phyloP scores from a whole-genome alignment of 2,113 vertebrate species.

The Gopherus evgoodei region DNA sequence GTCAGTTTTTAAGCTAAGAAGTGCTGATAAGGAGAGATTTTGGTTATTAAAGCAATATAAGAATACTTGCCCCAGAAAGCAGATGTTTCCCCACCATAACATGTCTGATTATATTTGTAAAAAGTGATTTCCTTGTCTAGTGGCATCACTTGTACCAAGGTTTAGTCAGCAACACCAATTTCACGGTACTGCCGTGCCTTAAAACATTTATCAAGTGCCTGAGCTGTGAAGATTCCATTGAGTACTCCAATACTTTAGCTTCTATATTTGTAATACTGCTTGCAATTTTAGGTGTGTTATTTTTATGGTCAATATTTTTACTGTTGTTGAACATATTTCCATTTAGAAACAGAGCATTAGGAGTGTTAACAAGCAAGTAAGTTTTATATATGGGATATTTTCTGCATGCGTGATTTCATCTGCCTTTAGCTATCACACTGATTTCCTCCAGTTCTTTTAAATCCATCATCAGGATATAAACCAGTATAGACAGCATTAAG shows the following conservation, averaged over 20 bases:
- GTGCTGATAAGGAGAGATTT: background rate
- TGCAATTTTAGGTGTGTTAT: background rate
- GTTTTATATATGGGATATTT: background rate
- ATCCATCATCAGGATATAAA: conserved; percentile 6
- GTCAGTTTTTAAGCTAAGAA: background rate
- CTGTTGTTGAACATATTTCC: too few relatives aligned
- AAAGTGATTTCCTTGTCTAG: background rate
- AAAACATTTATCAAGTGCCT: background rate
- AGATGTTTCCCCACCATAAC: too few relatives aligned
- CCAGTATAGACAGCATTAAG: background rate
- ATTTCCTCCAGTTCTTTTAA: conserved; percentile 3
- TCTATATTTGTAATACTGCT: background rate
- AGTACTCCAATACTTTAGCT: background rate
- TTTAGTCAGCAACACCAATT: background rate
- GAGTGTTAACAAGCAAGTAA: background rate
- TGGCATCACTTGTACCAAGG: background rate
- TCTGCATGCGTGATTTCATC: background rate
- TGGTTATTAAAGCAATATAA: too few relatives aligned
- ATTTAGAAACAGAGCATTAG: too few relatives aligned
- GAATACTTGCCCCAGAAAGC: too few relatives aligned
- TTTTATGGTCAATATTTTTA: background rate
- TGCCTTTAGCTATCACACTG: background rate
- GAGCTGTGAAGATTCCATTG: background rate
- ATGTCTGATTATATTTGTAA: background rate
- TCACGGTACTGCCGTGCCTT: background rate